These are phyloP conservation scores for Myotis vivesi DNA, from an alignment of 2,797 vertebrate genomes.

Conservation along the genomic window DNA sequence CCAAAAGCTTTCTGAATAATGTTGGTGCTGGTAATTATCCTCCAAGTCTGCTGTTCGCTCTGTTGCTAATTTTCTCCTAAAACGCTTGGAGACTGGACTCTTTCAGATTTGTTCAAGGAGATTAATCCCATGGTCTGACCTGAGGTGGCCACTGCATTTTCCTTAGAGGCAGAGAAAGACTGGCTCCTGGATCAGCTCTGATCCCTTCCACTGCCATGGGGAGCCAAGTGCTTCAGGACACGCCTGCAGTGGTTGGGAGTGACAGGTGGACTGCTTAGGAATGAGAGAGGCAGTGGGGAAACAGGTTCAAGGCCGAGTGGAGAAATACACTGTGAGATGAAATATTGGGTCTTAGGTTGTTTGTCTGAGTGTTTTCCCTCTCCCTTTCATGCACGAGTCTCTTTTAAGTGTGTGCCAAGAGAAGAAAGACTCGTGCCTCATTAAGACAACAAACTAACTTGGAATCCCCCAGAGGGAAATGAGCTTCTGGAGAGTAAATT, in stretches of 20 bases:
- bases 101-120: conserved; percentile 62
- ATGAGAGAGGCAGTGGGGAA: conserved; percentile 51
- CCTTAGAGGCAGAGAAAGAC: conserved; percentile 73
- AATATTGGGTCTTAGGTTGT: conserved; percentile 74
- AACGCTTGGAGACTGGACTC: conserved; percentile 42
- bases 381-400: neutral
- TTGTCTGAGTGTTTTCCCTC: conserved; percentile 12
- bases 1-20: conserved; percentile 45
- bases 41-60: conserved; percentile 55
- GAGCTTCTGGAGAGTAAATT: conserved; percentile 74
- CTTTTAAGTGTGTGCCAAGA: conserved; percentile 73
- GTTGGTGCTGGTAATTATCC: conserved; percentile 43
- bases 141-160: conserved; percentile 60
- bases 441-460: conserved; percentile 60
- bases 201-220: conserved; percentile 67
- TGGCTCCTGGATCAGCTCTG: conserved; percentile 69
- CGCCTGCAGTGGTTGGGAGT: conserved; percentile 57
- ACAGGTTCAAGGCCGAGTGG: conserved; percentile 56
- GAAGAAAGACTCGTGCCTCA: conserved; percentile 77
- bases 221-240: conserved; percentile 67
- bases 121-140: conserved; percentile 57
- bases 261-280: conserved; percentile 64
- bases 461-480: conserved; percentile 53
- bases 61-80: conserved; percentile 37
- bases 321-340: conserved; percentile 72